A percentile compares a stretch with the other conserved stretches of the same genome.
Conservation (phyloP, 2,888 invertebrate species). For the Sisyra nigra region DNA sequence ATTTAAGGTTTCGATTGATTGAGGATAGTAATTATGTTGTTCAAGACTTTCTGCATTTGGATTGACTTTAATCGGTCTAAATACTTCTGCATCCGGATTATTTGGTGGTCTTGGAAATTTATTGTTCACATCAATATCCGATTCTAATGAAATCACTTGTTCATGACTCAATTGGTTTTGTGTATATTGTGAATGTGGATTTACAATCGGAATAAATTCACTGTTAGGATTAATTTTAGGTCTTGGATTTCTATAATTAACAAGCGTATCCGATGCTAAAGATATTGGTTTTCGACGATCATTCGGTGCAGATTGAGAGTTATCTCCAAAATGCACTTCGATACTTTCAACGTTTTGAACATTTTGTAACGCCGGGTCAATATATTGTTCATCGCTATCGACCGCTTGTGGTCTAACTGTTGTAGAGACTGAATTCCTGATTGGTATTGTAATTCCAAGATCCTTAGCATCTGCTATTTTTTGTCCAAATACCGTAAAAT, state of each 20-base stretch:
- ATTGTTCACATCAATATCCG: conserved; percentile 31
- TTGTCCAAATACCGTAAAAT: conserved; percentile 57
- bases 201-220: conserved; percentile 36
- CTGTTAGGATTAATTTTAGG: conserved; percentile 53
- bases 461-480: conserved; percentile 38
- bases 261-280: conserved; percentile 47
- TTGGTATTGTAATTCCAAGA: conserved; percentile 22
- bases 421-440: conserved; percentile 7
- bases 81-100: conserved; percentile 27
- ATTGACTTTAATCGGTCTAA: conserved; percentile 17
- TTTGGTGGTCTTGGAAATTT: conserved; percentile 29
- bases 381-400: conserved; percentile 10
- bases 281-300: conserved; percentile 23
- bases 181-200: conserved; percentile 15
- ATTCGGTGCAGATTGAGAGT: conserved; percentile 16
- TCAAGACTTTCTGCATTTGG: conserved; percentile 12
- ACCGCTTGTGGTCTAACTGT: conserved; percentile 8
- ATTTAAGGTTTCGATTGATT: background rate
- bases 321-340: conserved; percentile 9
- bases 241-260: conserved; percentile 52
- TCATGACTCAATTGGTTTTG: conserved; percentile 14
- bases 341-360: conserved; percentile 5
- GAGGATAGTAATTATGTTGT: background rate
- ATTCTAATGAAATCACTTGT: conserved; percentile 20
- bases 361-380: conserved; percentile 11